Percentiles rank a stretch among this genome's conserved stretches.
Conservation (phyloP, 2,888 invertebrate species). For the Caenorhabditis sulstoni region DNA sequence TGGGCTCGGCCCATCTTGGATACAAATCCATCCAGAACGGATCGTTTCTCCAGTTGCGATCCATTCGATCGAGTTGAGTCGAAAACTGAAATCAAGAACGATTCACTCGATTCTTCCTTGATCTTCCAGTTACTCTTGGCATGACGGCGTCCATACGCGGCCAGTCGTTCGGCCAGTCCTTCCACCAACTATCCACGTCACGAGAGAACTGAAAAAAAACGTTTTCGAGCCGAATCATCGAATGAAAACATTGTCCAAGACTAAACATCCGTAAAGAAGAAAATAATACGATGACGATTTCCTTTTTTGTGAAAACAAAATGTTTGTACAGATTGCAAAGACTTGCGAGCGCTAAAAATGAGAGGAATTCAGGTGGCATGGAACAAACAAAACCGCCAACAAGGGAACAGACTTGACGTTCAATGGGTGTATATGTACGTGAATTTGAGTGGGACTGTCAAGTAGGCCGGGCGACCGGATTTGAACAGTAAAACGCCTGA, state of each 20-base stretch:
- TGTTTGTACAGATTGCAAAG: conserved; percentile 39
- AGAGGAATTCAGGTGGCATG: conserved; percentile 35
- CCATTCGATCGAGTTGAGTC: conserved; percentile 77
- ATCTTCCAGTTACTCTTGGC: conserved; percentile 79
- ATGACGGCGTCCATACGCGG: conserved; percentile 79
- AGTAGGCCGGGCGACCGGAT: conserved; percentile 55
- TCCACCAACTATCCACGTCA: conserved; percentile 78
- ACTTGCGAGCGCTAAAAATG: conserved; percentile 13
- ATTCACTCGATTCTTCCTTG: not conserved
- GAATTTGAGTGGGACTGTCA: conserved; percentile 57
- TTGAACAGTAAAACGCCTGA: conserved; percentile 55
- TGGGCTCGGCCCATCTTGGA: conserved; percentile 79
- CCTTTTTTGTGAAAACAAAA: conserved; percentile 10
- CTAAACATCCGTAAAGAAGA: conserved; percentile 1
- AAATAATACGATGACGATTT: conserved; percentile 4
- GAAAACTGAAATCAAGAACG: conserved; percentile 73
- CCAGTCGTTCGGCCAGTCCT: conserved; percentile 79
- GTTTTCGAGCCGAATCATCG: conserved; percentile 24
- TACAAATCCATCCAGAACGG: conserved; percentile 79
- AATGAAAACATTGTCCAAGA: conserved; percentile 7
- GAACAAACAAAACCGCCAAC: conserved; percentile 32
- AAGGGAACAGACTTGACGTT: conserved; percentile 39
- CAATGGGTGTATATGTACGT: conserved; percentile 53
- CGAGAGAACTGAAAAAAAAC: conserved; percentile 76
- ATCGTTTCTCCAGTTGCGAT: conserved; percentile 78